Evolutionary conservation across 2,888 invertebrate species (phyloP).

Genomic region (Coelopa pilipes): DNA sequence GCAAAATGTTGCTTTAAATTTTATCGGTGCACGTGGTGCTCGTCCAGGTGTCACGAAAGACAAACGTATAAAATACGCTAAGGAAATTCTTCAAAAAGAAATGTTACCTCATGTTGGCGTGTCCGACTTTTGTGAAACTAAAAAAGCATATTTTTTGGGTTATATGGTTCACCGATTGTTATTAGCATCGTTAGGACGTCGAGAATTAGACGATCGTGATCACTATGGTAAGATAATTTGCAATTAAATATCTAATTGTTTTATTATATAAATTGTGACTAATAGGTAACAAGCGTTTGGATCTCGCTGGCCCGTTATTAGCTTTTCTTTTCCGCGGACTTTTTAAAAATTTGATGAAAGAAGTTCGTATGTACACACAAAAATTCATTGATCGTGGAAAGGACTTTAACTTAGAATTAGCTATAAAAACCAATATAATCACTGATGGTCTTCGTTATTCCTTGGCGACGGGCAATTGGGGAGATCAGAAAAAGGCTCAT

Average conservation of each 20-base stretch:
- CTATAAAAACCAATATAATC: constrained; percentile 95
- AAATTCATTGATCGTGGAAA: constrained; percentile 99
- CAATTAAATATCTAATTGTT: background rate
- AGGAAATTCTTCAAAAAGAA: constrained; percentile 99
- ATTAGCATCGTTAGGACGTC: constrained; percentile 91
- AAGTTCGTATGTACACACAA: constrained; percentile 98
- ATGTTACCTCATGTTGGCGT: constrained; percentile 99
- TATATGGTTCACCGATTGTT: constrained; percentile 99
- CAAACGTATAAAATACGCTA: constrained; percentile 98
- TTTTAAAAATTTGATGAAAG: constrained; percentile 95
- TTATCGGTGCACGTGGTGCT: constrained; percentile 97
- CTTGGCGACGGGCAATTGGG: constrained; percentile 99
- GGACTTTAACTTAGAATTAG: constrained; percentile 92
- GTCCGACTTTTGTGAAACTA: constrained; percentile 99
- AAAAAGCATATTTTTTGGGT: constrained; percentile 97
- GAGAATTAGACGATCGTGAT: constrained; percentile 99
- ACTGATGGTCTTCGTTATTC: constrained; percentile 98
- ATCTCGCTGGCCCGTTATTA: constrained; percentile 95
- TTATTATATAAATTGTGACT: background rate
- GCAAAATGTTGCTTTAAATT: constrained; percentile 98
- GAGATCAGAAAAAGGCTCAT: constrained; percentile 99
- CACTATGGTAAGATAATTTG: constrained; percentile 80
- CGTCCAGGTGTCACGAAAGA: constrained; percentile 98
- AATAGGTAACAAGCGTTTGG: constrained; percentile 87
- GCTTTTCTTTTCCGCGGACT: constrained; percentile 97